phyloP scores from a whole-genome alignment of 2,797 vertebrate species.

The Chaetophractus vellerosus region DNA sequence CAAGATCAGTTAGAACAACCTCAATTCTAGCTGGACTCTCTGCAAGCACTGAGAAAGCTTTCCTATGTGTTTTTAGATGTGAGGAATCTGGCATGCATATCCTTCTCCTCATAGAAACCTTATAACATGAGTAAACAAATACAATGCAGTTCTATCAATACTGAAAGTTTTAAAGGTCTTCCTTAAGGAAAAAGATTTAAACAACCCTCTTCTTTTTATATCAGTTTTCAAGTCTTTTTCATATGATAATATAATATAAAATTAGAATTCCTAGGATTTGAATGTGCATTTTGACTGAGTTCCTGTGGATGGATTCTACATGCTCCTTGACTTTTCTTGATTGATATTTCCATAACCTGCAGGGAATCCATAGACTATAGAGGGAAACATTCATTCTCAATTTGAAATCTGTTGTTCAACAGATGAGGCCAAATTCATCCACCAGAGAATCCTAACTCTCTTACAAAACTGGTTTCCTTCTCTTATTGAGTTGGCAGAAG shows the following conservation, averaged over 20 bases:
- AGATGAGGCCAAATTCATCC: slow-evolving; percentile 36
- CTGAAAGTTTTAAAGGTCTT: not conserved
- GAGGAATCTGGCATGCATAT: not conserved
- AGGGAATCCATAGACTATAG: not conserved
- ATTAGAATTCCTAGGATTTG: slow-evolving; percentile 27
- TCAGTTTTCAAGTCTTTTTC: slow-evolving; percentile 43
- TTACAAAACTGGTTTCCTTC: not conserved
- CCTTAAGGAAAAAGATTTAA: slow-evolving; percentile 10
- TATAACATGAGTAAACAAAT: not conserved
- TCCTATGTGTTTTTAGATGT: not conserved
- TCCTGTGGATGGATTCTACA: slow-evolving; percentile 66
- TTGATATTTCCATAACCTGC: slow-evolving; percentile 58
- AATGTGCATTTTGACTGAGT: slow-evolving; percentile 28
- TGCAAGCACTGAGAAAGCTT: not conserved
- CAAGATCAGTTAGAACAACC: not conserved
- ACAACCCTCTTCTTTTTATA: not conserved
- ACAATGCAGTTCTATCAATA: not conserved
- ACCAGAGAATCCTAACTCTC: not conserved
- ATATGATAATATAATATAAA: slow-evolving; percentile 14
- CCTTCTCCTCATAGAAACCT: not conserved
- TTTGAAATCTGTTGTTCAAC: slow-evolving; percentile 63
- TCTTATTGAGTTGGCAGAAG: not conserved
- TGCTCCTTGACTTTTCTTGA: slow-evolving; percentile 83
- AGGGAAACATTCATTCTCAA: slow-evolving; percentile 44
- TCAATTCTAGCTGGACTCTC: not conserved